Base-by-base conservation (phyloP, 2,888 invertebrate genomes). In the Willowsia nigromaculata region DNA sequence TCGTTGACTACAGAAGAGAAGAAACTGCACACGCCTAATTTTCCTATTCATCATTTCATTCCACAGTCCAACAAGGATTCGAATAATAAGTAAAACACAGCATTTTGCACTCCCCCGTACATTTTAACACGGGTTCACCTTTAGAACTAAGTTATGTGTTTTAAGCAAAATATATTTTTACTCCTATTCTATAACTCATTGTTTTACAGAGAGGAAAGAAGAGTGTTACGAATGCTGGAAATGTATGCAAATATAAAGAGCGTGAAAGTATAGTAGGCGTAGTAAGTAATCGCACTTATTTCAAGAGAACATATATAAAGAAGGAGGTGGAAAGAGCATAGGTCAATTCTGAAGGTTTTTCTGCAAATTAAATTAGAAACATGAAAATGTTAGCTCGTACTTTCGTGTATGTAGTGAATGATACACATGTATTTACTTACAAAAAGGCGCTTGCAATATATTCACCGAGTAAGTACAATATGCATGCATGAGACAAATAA, bases 351-450 rank as follows among this genome's bases (percentile, higher is more conserved):
- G 62, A 62, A 62, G 62, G 62, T 62, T 62, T 62, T 30, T 62
- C 30, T 62, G 62, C 62, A 62, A 62, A 62, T 62, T 62, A 62
- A 62, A 62, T 62, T 62, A 62, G 18, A 27, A 62, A 62, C 62
- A 30, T 15, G 30, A 62, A 62, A 25, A 30, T 4, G 15, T 9
- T 30, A 4, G 30, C 15, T n/a, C 30, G n/a, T 25, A 13, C n/a
- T n/a, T 27, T n/a, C n/a, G 18, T 18, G 53, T 53, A 53, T 62
- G 9, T n/a, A n/a, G n/a, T n/a, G n/a, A n/a, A n/a, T n/a, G n/a
- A n/a, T n/a, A n/a, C n/a, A n/a, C n/a, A n/a, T n/a, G n/a, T n/a
- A n/a, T n/a, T n/a, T n/a, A n/a, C n/a, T n/a, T n/a, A n/a, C n/a
- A n/a, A n/a, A n/a, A n/a, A n/a, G n/a, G n/a, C n/a, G n/a, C n/a